Conservation (phyloP, 2,113 vertebrate species). For the Charina bottae region DNA sequence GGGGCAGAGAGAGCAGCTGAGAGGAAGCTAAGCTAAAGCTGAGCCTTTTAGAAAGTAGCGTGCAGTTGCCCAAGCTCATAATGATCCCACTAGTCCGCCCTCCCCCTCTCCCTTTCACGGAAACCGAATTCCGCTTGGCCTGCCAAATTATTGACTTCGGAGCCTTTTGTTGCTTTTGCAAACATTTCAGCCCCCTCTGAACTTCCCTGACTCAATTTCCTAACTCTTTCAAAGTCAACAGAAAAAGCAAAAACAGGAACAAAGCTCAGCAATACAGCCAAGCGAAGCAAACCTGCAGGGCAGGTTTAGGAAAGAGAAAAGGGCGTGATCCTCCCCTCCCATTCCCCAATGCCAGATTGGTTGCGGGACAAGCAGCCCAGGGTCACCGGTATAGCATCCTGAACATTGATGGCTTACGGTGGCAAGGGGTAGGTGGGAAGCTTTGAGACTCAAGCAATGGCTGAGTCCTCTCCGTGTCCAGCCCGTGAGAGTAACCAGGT, state of each 20-base stretch:
- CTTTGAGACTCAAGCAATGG: neutral
- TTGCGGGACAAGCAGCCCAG: neutral
- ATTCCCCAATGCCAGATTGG: neutral
- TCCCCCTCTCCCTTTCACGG: neutral
- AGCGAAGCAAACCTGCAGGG: neutral
- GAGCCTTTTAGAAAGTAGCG: neutral
- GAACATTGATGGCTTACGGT: neutral
- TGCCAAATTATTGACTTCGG: neutral
- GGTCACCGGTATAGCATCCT: neutral
- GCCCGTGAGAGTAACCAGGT: neutral
- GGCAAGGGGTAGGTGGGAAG: neutral
- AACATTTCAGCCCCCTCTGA: neutral
- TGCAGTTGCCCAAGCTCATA: neutral
- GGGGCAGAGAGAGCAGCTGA: accelerated
- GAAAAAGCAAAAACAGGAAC: neutral
- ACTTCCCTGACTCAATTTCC: neutral
- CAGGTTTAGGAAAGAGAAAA: neutral
- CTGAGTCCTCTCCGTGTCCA: neutral
- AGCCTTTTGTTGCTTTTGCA: neutral
- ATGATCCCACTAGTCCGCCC: neutral
- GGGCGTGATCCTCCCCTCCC: too few species aligned
- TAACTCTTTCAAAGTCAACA: neutral
- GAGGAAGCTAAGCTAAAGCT: conserved; percentile 7
- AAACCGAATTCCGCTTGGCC: conserved; percentile 1
- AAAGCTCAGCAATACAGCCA: neutral